phyloP scores from a whole-genome alignment of 64 coral and sea anemone genomes.

The Porites lutea region DNA sequence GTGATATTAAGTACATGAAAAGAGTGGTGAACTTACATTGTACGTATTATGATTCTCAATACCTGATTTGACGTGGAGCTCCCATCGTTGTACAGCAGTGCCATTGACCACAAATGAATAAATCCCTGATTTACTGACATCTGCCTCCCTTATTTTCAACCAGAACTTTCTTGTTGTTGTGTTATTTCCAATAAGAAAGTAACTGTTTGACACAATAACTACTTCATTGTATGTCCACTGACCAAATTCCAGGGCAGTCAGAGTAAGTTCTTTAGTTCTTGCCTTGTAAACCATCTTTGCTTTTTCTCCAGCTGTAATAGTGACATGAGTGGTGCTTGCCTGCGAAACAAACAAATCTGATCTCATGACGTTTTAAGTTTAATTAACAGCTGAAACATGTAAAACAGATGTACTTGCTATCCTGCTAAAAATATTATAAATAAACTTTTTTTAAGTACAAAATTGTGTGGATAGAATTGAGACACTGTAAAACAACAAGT shows the following conservation, averaged over 20 bases:
- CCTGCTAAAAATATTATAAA: no score
- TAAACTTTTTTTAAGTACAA: no score
- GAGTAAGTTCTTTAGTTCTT: background rate
- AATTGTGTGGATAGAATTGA: no score
- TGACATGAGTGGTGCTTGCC: background rate
- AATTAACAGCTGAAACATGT: no score
- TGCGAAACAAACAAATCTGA: background rate
- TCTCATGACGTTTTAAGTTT: no score
- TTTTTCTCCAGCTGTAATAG: background rate
- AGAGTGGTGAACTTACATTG: no score
- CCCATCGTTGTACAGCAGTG: slow-evolving; percentile 14
- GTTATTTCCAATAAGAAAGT: background rate
- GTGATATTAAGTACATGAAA: no score
- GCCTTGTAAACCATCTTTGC: background rate
- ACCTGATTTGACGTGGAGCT: background rate
- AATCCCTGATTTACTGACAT: background rate
- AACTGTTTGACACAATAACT: background rate
- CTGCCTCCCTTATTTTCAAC: slow-evolving; percentile 12
- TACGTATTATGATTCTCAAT: no score
- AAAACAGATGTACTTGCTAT: no score
- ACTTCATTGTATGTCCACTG: background rate
- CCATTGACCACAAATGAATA: slow-evolving; percentile 28
- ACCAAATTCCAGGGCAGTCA: background rate
- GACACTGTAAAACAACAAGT: no score
- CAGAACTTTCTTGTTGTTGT: slow-evolving; percentile 8